Evolutionary conservation across 2,888 invertebrate species (phyloP), one percentile per base, ranked within the genome.

Genomic region (Tryphoninae sp.): DNA sequence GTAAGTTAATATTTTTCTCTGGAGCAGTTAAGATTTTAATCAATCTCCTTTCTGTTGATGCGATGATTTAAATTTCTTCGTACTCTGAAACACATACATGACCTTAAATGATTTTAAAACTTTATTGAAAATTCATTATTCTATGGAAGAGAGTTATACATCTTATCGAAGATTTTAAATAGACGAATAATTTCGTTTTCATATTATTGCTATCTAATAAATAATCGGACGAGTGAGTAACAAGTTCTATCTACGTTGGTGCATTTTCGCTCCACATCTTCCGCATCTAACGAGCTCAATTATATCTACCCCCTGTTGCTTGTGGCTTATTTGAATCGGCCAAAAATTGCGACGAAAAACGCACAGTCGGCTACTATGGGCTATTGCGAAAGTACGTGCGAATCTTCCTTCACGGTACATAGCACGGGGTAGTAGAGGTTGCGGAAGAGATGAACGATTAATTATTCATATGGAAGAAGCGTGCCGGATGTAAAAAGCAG

Each of bases 371-470:
- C 45, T 55, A 65, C 26, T 67, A 19, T 58, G 68, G 45, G 59
- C 53, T 0, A 2, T 42, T 9, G 40, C 51, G 7, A 74, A 53
- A 67, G 59, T 59, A 61, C 59, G 62, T 51, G 59, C 26, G n/a
- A 62, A 73, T 62, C 67, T 26, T 19, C 53, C 26, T 69, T 49
- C 55, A 22, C 8, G 1, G 19, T 13, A 45, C 1, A 26, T 40
- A 6, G 6, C 33, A 7, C 33, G 55, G 42, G 61, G 9, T 45
- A 13, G 67, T 9, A 61, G 75, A 68, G 81, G 62, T 84, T 81
- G 81, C 78, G 81, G 75, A 89, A 89, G 89, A 90, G 89, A 89
- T 88, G 86, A 88, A 86, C 85, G 85, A 84, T 89, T 89, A 89
- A 89, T 89, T 89, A 90, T 90, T 89, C 88, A 90, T 89, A 74